phyloP scores from a whole-genome alignment of 2,797 vertebrate species.

The Astyanax mexicanus region DNA sequence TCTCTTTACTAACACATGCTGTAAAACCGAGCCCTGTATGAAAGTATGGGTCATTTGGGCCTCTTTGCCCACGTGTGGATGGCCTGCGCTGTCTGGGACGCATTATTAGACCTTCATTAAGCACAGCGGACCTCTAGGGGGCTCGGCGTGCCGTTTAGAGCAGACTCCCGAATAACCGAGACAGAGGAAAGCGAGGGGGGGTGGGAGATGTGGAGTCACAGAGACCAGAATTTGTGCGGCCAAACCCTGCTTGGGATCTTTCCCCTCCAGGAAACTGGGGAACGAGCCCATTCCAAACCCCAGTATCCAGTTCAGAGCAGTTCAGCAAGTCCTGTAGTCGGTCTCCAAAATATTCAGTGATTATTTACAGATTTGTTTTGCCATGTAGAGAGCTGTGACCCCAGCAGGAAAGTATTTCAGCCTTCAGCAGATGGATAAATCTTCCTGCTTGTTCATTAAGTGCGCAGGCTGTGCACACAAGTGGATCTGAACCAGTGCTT shows the following conservation, averaged over 20 bases:
- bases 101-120: conserved; percentile 55
- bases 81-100: conserved; percentile 47
- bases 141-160: conserved; percentile 28
- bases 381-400: neutral
- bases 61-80: conserved; percentile 30
- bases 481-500: conserved; percentile 15
- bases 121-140: conserved; percentile 37
- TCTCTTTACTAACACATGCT: conserved; percentile 66
- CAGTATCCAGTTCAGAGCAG: conserved; percentile 38
- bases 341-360: conserved; percentile 27
- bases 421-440: conserved; percentile 24
- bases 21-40: conserved; percentile 58
- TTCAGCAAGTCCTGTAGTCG: conserved; percentile 35
- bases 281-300: conserved; percentile 31
- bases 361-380: conserved; percentile 50
- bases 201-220: conserved; percentile 28
- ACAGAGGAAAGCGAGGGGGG: conserved; percentile 1
- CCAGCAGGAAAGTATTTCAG: conserved; percentile 24
- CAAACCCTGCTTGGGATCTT: conserved; percentile 38
- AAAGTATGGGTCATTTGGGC: conserved; percentile 57
- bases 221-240: neutral
- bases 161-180: conserved; percentile 21
- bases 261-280: conserved; percentile 25
- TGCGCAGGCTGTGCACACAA: neutral
- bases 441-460: neutral